Evolutionary conservation across 2,888 invertebrate genomes (phyloP).

Genomic region (Agrochola litura): DNA sequence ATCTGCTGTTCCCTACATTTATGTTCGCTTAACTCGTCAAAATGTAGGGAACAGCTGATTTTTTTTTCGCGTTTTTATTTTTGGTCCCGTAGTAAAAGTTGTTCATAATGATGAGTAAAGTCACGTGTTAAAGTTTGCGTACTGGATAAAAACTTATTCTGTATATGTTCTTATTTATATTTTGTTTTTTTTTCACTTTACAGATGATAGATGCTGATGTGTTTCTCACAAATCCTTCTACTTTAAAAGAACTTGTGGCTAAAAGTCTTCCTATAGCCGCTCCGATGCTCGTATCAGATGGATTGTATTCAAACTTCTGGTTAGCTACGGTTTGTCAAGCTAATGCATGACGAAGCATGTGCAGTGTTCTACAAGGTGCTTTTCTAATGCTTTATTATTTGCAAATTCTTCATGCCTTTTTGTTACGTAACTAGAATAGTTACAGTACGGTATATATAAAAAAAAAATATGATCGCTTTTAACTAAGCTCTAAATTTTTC

Average conservation of each 20-base stretch:
- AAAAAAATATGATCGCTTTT: neutral
- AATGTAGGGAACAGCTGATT: no score
- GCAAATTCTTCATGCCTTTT: neutral
- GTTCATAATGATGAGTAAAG: no score
- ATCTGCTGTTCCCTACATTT: no score
- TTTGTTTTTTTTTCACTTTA: slow-evolving; percentile 63
- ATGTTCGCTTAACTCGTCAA: no score
- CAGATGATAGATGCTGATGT: slow-evolving; percentile 97
- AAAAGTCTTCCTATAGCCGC: slow-evolving; percentile 93
- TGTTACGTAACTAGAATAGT: neutral
- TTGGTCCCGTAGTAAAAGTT: no score
- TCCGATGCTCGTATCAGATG: slow-evolving; percentile 96
- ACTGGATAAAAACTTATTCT: no score
- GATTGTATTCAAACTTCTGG: slow-evolving; percentile 99
- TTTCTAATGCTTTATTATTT: slow-evolving; percentile 54
- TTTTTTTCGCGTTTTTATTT: no score
- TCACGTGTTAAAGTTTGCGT: no score
- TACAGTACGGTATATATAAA: neutral
- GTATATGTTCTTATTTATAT: neutral
- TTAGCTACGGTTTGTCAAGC: slow-evolving; percentile 75
- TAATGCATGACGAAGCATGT: slow-evolving; percentile 67
- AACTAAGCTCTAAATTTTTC: neutral
- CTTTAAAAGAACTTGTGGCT: slow-evolving; percentile 91
- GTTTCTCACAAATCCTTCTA: slow-evolving; percentile 92
- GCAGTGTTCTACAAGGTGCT: slow-evolving; percentile 53